These are phyloP conservation scores for Drosophila orena DNA, from an alignment of 1,140 invertebrate species.

Conservation along the genomic window DNA sequence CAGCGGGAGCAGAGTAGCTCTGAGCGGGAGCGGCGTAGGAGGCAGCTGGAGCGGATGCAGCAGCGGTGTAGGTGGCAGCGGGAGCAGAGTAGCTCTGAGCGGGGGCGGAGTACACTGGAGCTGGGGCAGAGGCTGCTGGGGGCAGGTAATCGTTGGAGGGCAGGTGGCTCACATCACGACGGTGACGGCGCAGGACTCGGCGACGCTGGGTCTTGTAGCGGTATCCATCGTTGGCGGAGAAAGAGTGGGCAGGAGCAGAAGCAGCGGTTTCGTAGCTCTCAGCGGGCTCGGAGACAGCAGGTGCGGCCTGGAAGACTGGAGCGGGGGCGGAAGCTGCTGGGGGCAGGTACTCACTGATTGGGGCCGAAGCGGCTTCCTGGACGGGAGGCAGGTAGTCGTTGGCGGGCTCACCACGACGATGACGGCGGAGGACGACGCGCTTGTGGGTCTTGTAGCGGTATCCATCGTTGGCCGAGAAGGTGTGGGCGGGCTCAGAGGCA, in stretches of 20 bases:
- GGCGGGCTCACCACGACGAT: conserved; percentile 74
- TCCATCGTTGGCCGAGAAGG: conserved; percentile 68
- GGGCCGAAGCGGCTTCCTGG: conserved; percentile 61
- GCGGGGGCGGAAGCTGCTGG: conserved; percentile 62
- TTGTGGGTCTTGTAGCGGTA: conserved; percentile 79
- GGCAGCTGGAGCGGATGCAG: conserved; percentile 45
- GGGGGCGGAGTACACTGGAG: conserved; percentile 30
- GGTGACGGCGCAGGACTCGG: conserved; percentile 54
- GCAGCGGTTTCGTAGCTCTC: conserved; percentile 34
- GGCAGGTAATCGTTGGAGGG: conserved; percentile 74
- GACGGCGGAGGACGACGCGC: conserved; percentile 62
- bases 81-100: conserved; percentile 21
- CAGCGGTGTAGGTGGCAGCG: conserved; percentile 54
- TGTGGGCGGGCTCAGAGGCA: conserved; percentile 68
- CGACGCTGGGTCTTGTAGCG: conserved; percentile 15
- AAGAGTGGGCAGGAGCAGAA: conserved; percentile 19
- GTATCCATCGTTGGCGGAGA: conserved; percentile 25
- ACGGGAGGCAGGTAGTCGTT: conserved; percentile 75
- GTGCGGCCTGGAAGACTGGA: conserved; percentile 25
- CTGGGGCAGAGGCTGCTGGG: conserved; percentile 64
- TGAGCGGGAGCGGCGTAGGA: conserved; percentile 41
- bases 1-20: conserved; percentile 47
- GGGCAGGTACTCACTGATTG: conserved; percentile 68
- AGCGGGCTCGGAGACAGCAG: conserved; percentile 33
- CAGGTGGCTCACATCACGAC: conserved; percentile 76